Base-by-base conservation (phyloP, 2,113 vertebrate species). In the Centropristis striata region DNA sequence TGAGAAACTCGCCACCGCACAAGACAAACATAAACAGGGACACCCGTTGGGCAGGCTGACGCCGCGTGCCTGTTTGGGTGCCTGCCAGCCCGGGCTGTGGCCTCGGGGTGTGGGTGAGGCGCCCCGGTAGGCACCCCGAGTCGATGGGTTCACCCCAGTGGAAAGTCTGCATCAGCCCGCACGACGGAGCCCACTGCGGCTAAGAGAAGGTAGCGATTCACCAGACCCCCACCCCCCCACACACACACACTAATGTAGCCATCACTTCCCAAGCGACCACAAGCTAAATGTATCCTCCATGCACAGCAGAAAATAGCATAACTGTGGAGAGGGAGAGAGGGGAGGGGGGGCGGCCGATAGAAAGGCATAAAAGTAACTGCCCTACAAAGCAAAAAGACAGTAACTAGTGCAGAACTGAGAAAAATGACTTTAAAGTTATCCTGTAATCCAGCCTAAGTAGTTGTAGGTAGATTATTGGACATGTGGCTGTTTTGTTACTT, bases 211-310 rank as follows among this genome's bases (percentile, higher is more conserved):
- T 86, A 93, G 72, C 53, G 18, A 88, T 88, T 84, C 86, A 85
- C 71, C 81, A 90, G 81, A 82, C 47, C 58, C 74, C 86, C 70
- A 54, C 68, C 36, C 44, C 54, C 21, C 47, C 21, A 2, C 27
- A 4, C 41, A 37, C 47, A 47, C 75, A 53, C 10, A 28, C 77
- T 75, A 88, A 91, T 87, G 82, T 70, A 91, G 85, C 85, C 89
- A 88, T 90, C 81, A 80, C 84, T 90, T 92, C 86, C 85, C 76
- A 25, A 80, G 82, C 71, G 76, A 91, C 93, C 94, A 58, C 92
- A 92, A 71, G 75, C 87, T 94, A 94, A 95, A 95, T 92, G 90
- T 75, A 90, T 92, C 91, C 81, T 86, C 76, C 83, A 85, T 82
- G 72, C 82, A 42, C 67, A 76, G 88, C 85, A 90, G 74, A 88